phyloP scores from a whole-genome alignment of 2,113 vertebrate species.

The Menidia beryllina region DNA sequence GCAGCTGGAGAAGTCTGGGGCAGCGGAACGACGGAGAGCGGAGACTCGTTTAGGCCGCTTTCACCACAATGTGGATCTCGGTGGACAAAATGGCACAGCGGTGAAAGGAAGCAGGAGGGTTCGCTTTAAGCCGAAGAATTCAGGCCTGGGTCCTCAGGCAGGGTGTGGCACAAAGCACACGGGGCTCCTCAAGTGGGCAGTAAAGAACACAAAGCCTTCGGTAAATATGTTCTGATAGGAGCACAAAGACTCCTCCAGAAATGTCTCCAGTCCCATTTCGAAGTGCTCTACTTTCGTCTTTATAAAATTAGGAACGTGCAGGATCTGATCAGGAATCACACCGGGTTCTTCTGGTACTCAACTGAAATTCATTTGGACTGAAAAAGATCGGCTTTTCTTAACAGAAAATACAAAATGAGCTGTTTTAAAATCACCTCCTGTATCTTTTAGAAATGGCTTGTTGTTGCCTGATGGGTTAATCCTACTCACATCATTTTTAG shows the following conservation, averaged over 20 bases:
- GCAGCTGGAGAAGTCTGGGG: constrained; percentile 58
- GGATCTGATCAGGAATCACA: too few relatives aligned
- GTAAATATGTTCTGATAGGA: neutral
- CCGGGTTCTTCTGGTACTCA: too few relatives aligned
- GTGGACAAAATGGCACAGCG: neutral
- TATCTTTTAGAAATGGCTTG: too few relatives aligned
- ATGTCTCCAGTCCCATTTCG: neutral
- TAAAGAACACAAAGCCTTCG: constrained; percentile 15
- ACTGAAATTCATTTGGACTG: too few relatives aligned
- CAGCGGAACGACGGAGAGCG: neutral
- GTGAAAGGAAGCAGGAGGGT: neutral
- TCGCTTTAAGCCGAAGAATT: neutral
- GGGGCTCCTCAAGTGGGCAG: neutral
- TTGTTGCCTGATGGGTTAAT: too few relatives aligned
- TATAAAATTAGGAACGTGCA: too few relatives aligned
- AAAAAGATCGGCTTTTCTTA: too few relatives aligned
- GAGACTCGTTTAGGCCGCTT: too few relatives aligned
- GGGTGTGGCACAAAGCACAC: constrained; percentile 4
- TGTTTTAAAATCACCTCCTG: too few relatives aligned
- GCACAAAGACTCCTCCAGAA: neutral
- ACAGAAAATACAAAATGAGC: too few relatives aligned
- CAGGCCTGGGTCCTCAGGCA: neutral
- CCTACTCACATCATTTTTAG: too few relatives aligned
- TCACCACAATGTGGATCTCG: neutral
- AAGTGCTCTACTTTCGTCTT: neutral